Base-by-base conservation (phyloP, 2,113 vertebrate genomes). In the Calidris pugnax region DNA sequence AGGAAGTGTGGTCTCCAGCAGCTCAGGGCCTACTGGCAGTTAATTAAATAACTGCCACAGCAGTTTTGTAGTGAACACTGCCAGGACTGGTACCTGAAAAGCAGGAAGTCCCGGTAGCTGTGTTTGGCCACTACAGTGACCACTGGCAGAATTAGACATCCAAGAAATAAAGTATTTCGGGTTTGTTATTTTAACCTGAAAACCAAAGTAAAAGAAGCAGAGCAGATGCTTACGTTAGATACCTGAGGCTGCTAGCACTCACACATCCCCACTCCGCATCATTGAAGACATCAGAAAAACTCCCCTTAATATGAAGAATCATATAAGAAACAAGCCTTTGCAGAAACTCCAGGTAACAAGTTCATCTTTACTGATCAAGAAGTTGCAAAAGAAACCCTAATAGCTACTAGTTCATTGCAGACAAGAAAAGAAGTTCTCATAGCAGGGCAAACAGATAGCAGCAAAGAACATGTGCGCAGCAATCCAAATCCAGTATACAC, bases 401-500 rank as follows among this genome's bases (percentile, higher is more conserved):
- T 4, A 74, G n/a, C 19, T 57, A 74, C 16, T 57, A 41, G 8
- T 26, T 91, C 64, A 50, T 28, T 89, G 10, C n/a, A 85, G 45
- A 60, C 14, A 43, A 56, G 56, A 78, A 60, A 64, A 50, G 3
- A 55, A 73, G 19, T 5, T 14, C 41, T 55, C 12, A 8, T 66
- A 66, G 39, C n/a, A 62, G 27, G 23, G 15, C 16, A 83, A 63
- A 79, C 1, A 0, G 45, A 69, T 50, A 22, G 10, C 69, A 80
- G 41, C 17, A 57, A 74, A 87, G 73, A 57, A 62, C 10, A 43
- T 1, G 4, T 21, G 11, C 0, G 0, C 1, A 8, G 47, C 39
- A 72, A 68, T 73, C 18, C 8, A 3, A 79, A 64, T 47, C 21
- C 35, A 85, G 20, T 79, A 35, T 18, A 57, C 53, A 26, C 4